These are phyloP conservation scores for Clarias pachynema DNA, from an alignment of 2,797 vertebrate species.

Conservation along the genomic window DNA sequence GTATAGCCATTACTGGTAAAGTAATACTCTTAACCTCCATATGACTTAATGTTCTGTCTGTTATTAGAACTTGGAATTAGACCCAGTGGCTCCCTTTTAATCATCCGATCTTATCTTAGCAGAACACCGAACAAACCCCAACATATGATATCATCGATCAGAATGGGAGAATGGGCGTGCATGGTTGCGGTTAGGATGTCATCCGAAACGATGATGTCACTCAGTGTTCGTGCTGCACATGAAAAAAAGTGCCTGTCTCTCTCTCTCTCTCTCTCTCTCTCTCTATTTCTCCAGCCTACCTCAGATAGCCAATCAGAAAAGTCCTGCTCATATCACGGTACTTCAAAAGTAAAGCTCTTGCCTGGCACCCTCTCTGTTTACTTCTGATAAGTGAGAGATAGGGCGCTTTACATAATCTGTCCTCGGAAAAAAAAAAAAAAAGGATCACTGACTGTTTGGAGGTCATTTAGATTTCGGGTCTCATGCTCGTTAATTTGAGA, in stretches of 20 bases:
- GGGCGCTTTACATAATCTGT: slow-evolving; percentile 38
- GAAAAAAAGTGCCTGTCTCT: slow-evolving; percentile 5
- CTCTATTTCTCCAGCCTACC: slow-evolving; percentile 74
- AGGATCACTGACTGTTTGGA: slow-evolving; percentile 46
- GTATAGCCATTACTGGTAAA: slow-evolving; percentile 19
- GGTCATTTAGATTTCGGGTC: slow-evolving; percentile 68
- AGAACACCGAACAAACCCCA: slow-evolving; percentile 6
- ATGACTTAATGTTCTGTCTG: slow-evolving; percentile 30
- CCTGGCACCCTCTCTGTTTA: slow-evolving; percentile 59
- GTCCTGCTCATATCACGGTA: slow-evolving; percentile 60
- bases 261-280: not conserved
- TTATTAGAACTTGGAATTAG: not conserved
- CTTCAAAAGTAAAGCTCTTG: slow-evolving; percentile 70
- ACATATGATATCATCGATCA: slow-evolving; percentile 16
- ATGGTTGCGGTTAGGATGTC: slow-evolving; percentile 15
- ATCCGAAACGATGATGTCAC: slow-evolving; percentile 15
- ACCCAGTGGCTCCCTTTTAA: not conserved
- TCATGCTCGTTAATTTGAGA: slow-evolving; percentile 75
- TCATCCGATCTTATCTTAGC: slow-evolving; percentile 1
- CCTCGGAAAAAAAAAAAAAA: slow-evolving; percentile 30
- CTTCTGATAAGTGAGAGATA: slow-evolving; percentile 43
- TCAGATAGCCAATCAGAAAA: slow-evolving; percentile 77
- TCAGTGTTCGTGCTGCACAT: not conserved
- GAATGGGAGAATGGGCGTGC: not conserved
- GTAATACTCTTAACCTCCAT: slow-evolving; percentile 10